Percentiles rank a stretch among this genome's conserved stretches.
These are phyloP conservation scores for Coenonympha glycerion DNA, from an alignment of 2,888 invertebrate species.

Conservation along the genomic window DNA sequence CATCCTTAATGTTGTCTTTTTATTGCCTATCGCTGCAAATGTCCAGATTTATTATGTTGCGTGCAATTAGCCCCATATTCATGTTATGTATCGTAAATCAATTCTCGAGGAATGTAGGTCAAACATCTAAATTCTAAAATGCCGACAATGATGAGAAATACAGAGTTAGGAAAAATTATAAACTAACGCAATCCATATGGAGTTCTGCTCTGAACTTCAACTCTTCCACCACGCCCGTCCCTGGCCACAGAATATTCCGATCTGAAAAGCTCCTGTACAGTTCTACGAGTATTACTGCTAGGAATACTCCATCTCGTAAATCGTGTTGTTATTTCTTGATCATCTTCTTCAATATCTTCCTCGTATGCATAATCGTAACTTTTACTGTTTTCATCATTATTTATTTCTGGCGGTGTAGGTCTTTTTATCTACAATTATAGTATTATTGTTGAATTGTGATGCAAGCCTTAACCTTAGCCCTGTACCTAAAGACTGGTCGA, in stretches of 20 bases:
- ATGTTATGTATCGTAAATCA: too few relatives aligned
- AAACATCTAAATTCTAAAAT: too few relatives aligned
- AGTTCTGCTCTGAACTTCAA: not conserved
- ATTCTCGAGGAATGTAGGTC: too few relatives aligned
- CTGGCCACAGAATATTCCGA: not conserved
- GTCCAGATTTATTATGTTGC: too few relatives aligned
- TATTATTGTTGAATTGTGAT: not conserved
- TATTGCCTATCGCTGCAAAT: not conserved
- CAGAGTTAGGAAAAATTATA: too few relatives aligned
- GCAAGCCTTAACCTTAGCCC: too few relatives aligned
- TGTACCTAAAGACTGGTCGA: too few relatives aligned
- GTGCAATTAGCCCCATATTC: too few relatives aligned
- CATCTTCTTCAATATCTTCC: conserved; percentile 5
- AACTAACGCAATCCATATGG: too few relatives aligned
- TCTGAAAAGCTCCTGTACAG: not conserved
- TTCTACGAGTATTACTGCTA: not conserved
- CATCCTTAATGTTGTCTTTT: not conserved
- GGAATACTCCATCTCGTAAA: not conserved
- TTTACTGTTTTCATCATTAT: not conserved
- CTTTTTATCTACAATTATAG: conserved; percentile 7
- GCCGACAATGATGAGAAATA: not conserved
- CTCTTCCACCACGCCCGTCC: not conserved
- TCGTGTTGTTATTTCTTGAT: not conserved
- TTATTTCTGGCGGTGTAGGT: not conserved
- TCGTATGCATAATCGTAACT: conserved; percentile 24